Percentiles rank a stretch among this genome's conserved stretches.
Conservation (phyloP, 2,113 vertebrate species). For the Triplophysa rosa region DNA sequence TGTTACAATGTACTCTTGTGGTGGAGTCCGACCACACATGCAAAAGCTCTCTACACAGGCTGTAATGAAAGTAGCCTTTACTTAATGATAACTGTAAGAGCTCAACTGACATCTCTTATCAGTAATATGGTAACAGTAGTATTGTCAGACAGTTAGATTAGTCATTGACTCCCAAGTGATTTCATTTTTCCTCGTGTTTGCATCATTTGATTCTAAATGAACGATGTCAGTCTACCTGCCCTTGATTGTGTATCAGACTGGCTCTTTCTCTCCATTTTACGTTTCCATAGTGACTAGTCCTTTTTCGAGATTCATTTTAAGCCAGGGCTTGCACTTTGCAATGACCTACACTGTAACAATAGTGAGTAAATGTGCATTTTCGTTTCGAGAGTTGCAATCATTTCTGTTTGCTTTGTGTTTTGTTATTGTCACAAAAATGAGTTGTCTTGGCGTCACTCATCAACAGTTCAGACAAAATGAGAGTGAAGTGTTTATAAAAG, state of each 20-base stretch:
- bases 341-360: slow-evolving; percentile 60
- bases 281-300: slow-evolving; percentile 31
- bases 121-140: not conserved
- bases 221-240: slow-evolving; percentile 23
- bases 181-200: slow-evolving; percentile 3
- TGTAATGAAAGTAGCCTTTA: slow-evolving; percentile 5
- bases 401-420: slow-evolving; percentile 64
- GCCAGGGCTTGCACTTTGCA: slow-evolving; percentile 44
- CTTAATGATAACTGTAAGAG: not conserved
- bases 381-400: slow-evolving; percentile 46
- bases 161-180: not conserved
- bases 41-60: not conserved
- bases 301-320: slow-evolving; percentile 36
- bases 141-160: not conserved
- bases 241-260: slow-evolving; percentile 46
- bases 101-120: not conserved
- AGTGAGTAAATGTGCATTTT: slow-evolving; percentile 52
- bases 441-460: slow-evolving; percentile 59
- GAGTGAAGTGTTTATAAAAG: slow-evolving; percentile 3
- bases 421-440: slow-evolving; percentile 47
- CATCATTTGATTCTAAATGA: slow-evolving; percentile 44
- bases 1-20: not conserved
- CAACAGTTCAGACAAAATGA: slow-evolving; percentile 8
- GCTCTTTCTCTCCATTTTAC: slow-evolving; percentile 27
- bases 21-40: not conserved